Base-by-base conservation (phyloP, 2,888 invertebrate genomes). In the Stenodera caucasica region DNA sequence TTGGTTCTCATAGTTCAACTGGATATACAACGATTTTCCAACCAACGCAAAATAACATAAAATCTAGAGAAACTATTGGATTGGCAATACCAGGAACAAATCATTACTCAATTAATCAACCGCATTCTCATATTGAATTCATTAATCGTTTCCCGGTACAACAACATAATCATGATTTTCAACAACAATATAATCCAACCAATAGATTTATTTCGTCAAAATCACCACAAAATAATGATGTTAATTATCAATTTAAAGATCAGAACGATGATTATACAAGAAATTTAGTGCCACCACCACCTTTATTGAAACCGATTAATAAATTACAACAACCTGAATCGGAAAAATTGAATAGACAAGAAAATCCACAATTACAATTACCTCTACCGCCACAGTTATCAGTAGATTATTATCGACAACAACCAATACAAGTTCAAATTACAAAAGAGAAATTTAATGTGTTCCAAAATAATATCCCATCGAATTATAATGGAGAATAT, bases 271-370 rank as follows among this genome's bases (percentile, higher is more conserved):
- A 80, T 12, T 81, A 73, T 57, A 84, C 75, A 68, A 80, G 71
- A 78, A 84, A 77, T 75, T 78, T 75, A 70, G 82, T 70, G 74
- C 85, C 69, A 8, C 83, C 85, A 1, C 85, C 84, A 18, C 69
- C 67, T 2, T n/a, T 50, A 58, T 30, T 53, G 58, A 53, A 54
- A 58, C 15, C 55, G 29, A 55, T 60, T 56, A 26, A 62, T 64
- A 15, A 64, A 58, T 11, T 54, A 61, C 50, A 64, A 63, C 32
- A 49, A 66, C 35, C n/a, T n/a, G 65, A 65, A 23, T 58, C 58
- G 8, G 40, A 55, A 2, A 65, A 67, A 56, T 37, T 61, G 30
- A 67, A 66, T 45, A 61, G 64, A 59, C 71, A 67, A 60, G 70
- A 55, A 26, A 62, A 59, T 1, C 35, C 66, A 15, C 64, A 60